Evolutionary conservation across 2,113 vertebrate genomes (phyloP), one percentile per base, ranked within the genome.

Genomic region (Toxotes jaculatrix): DNA sequence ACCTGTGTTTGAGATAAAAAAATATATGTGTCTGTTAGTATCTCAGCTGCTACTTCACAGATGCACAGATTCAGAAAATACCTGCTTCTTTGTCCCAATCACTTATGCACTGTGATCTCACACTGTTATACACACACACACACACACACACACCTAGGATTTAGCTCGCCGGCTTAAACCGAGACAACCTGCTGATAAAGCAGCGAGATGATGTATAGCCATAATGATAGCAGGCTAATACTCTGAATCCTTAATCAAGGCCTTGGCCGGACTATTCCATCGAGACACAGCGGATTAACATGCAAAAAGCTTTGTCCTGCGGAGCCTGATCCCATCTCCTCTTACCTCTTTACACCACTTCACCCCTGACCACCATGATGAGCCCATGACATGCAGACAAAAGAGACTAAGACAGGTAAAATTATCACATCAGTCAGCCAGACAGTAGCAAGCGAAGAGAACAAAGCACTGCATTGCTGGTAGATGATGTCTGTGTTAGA

Each of bases 231-330:
- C 32, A 43, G 64, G 71, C 60, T 89, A 84, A 91, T 87, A 59
- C 87, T 85, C 74, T 88, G 89, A 91, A 89, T 92, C 85, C 87
- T 90, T 90, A 89, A 91, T 87, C 83, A 72, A 74, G 73, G 77
- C 80, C 83, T 79, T 12, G 78, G 80, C 78, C 0, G 9, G 83
- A 76, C 68, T 47, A 62, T 68, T 88, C 87, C 83, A 34, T 2
- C 0, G 76, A 79, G 85, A 82, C 79, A 14, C 6, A 6, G 21
- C 0, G 17, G 86, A 90, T 89, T 89, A 90, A 81, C 73, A 85
- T 81, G 86, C 49, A 4, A 61, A 84, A 62, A 55, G 47, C 79
- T 83, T 77, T 42, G 10, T 77, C 68, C 64, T 67, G 21, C 63
- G 42, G 55, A 62, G 57, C 40, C 76, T 77, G 86, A 91, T 90